Percentiles rank a stretch among this genome's conserved stretches.
Evolutionary conservation across 2,113 vertebrate species (phyloP).

Genomic region (Tretioscincus oriximinensis): DNA sequence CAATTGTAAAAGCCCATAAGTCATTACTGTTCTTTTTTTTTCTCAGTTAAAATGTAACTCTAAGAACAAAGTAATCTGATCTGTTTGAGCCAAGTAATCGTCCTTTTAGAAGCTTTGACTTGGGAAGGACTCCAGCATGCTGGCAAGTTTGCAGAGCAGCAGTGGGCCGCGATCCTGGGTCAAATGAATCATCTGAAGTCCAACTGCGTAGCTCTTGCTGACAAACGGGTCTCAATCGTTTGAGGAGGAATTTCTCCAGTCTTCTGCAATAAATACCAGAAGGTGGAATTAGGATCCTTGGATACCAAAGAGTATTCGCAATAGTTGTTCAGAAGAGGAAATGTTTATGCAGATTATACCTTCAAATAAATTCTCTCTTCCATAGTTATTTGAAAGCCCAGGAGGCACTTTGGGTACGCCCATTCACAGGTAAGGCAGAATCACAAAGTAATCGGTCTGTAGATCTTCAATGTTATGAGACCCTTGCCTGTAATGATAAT

Average conservation of each 20-base stretch:
- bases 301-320: too few relatives aligned
- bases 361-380: too few relatives aligned
- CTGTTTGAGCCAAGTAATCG: conserved; percentile 53
- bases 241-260: neutral
- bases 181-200: neutral
- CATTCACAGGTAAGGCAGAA: conserved; percentile 11
- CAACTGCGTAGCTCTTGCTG: accelerated
- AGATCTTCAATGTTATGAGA: neutral
- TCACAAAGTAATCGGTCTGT: accelerated
- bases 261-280: neutral
- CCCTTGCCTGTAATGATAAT: too few relatives aligned
- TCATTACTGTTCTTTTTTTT: conserved; percentile 73
- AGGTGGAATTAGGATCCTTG: too few relatives aligned
- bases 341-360: too few relatives aligned
- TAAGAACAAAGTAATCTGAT: conserved; percentile 75
- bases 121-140: neutral
- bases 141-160: neutral
- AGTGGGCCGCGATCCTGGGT: neutral
- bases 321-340: too few relatives aligned
- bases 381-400: neutral
- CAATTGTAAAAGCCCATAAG: conserved; percentile 78
- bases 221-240: neutral
- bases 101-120: conserved; percentile 45
- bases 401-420: neutral
- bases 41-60: conserved; percentile 77